These are phyloP conservation scores for Lateolabrax maculatus DNA, from an alignment of 2,797 vertebrate species.

Conservation along the genomic window DNA sequence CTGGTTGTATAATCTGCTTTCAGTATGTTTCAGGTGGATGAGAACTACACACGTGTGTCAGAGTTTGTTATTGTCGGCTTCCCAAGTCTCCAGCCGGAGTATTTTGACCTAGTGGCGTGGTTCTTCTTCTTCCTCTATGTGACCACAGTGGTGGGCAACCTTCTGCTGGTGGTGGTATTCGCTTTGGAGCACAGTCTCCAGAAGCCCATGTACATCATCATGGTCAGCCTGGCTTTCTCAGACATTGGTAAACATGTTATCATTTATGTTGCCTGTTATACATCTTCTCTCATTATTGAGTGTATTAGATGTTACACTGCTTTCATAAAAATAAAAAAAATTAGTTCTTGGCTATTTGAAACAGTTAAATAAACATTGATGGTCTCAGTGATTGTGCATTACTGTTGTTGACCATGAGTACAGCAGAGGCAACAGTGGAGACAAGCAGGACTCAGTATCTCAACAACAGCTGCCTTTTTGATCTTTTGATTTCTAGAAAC, in stretches of 20 bases:
- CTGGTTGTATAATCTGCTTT: not conserved
- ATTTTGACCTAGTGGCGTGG: slow-evolving; percentile 53
- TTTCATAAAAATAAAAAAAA: not conserved
- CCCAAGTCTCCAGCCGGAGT: slow-evolving; percentile 61
- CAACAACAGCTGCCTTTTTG: not conserved
- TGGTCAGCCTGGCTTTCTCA: slow-evolving; percentile 78
- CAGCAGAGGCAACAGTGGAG: not conserved
- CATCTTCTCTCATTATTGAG: not conserved
- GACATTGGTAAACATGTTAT: slow-evolving; percentile 63
- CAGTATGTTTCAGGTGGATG: slow-evolving; percentile 32
- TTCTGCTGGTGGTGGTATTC: slow-evolving; percentile 73
- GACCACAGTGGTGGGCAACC: slow-evolving; percentile 69
- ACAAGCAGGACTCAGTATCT: not conserved
- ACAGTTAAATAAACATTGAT: not conserved
- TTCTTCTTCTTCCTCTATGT: slow-evolving; percentile 70
- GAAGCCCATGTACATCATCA: slow-evolving; percentile 83
- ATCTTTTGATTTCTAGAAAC: not conserved
- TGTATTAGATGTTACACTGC: not conserved
- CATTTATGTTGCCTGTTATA: not conserved
- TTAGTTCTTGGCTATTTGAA: not conserved
- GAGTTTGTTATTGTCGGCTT: slow-evolving; percentile 82
- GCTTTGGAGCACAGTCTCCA: slow-evolving; percentile 72
- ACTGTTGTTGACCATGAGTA: too few species aligned
- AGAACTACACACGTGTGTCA: slow-evolving; percentile 52
- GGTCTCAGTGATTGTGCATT: not conserved